Percentiles rank a stretch among this genome's conserved stretches.
Conservation (phyloP, 2,888 invertebrate genomes). For the Himalopsyche kuldschensis region DNA sequence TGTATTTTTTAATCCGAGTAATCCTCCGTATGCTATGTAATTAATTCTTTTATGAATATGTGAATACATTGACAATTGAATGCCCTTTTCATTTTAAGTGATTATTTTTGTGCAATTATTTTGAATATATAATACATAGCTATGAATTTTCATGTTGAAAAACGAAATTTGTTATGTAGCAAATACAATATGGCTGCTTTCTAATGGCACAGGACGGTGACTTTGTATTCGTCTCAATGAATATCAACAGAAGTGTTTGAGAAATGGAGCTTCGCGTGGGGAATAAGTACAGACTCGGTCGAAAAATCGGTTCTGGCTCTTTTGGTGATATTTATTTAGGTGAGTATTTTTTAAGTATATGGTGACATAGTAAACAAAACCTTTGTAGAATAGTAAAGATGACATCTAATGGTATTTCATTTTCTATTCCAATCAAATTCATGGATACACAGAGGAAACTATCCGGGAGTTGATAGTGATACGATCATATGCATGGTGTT, state of each 20-base stretch:
- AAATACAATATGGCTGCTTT: constrained; percentile 37
- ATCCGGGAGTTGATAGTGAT: too few species aligned
- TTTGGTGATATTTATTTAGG: constrained; percentile 99
- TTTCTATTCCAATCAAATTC: neutral
- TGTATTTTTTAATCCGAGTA: constrained; percentile 27
- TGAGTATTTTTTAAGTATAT: constrained; percentile 51
- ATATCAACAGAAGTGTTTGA: constrained; percentile 34
- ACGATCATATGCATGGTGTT: too few species aligned
- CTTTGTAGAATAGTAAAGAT: constrained; percentile 10
- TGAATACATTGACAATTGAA: constrained; percentile 7
- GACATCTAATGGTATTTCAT: constrained; percentile 26
- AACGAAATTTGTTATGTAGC: constrained; percentile 32
- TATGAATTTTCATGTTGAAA: constrained; percentile 25
- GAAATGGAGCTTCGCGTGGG: constrained; percentile 93
- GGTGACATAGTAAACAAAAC: constrained; percentile 33
- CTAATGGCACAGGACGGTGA: constrained; percentile 34
- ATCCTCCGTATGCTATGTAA: constrained; percentile 21
- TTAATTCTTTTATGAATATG: constrained; percentile 4
- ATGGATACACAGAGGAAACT: neutral
- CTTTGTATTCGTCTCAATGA: constrained; percentile 31
- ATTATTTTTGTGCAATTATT: constrained; percentile 20
- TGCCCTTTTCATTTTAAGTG: constrained; percentile 7
- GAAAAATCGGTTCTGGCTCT: constrained; percentile 98
- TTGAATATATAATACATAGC: constrained; percentile 15
- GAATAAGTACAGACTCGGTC: constrained; percentile 96